Evolutionary conservation across 2,888 invertebrate species (phyloP), one percentile per base, ranked within the genome.

Genomic region (Microplitis manilae): DNA sequence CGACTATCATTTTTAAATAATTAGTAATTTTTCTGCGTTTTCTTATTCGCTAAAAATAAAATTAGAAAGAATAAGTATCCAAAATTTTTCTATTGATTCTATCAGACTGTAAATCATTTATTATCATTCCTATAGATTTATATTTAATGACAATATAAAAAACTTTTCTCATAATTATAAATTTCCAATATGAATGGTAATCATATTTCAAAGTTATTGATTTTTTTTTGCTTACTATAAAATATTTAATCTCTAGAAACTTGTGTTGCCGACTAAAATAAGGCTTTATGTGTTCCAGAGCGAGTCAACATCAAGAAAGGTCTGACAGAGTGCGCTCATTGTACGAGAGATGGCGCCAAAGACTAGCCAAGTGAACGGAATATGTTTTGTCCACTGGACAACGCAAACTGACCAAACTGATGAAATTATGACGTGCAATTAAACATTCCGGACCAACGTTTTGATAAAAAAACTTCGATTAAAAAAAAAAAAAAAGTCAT

Each of bases 301-400:
- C 17, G 67, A 67, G 50, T 15, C 67, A 30, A 76, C 79, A 74
- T 81, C 79, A 80, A 83, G 81, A 79, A 77, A 38, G 20, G 62
- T 61, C 15, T 38, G 68, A 71, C 41, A 73, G 76, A 78, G 84
- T 86, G 84, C 79, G 74, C 50, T 39, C 73, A 30, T 20, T n/a
- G 39, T 38, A 76, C 78, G 77, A 80, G 67, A 86, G 86, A 81
- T 86, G 86, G 85, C 86, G 83, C 86, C 84, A 87, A 80, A 79
- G 72, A 81, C 80, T 84, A 84, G 83, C 83, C 83, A 84, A 85
- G 85, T 82, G 78, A 75, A 77, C 81, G 74, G 87, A 76, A 79
- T 83, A 87, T 86, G 80, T 86, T 82, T 86, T 85, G 87, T 86
- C 87, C 81, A 17, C n/a, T 5, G 4, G 50, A 6, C 60, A 61